Percentiles rank a stretch among this genome's conserved stretches.
Evolutionary conservation across 2,888 invertebrate genomes (phyloP).

Genomic region (Meandrusa payeni): DNA sequence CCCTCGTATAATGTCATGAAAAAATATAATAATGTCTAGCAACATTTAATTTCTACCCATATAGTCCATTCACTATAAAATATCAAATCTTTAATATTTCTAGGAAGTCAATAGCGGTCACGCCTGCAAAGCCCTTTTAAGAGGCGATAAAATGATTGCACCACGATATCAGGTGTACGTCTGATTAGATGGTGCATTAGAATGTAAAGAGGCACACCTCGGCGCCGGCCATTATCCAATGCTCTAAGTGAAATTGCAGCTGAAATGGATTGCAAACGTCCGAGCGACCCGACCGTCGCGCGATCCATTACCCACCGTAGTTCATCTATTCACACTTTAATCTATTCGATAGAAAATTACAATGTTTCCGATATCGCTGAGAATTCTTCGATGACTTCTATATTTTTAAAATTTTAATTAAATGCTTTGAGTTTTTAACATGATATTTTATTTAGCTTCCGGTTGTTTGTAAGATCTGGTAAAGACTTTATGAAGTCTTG

Average conservation of each 20-base stretch:
- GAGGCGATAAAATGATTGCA: constrained; percentile 5
- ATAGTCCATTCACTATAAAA: too few relatives aligned
- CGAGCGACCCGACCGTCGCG: constrained; percentile 41
- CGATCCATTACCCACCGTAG: constrained; percentile 50
- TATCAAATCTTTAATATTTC: too few relatives aligned
- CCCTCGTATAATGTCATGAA: too few relatives aligned
- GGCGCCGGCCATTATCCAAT: constrained; percentile 41
- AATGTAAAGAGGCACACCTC: constrained; percentile 53
- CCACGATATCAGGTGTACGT: constrained; percentile 16
- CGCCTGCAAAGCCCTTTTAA: background rate
- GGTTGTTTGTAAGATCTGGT: too few relatives aligned
- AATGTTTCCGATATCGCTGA: constrained; percentile 11
- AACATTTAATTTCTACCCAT: too few relatives aligned
- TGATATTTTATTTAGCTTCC: too few relatives aligned
- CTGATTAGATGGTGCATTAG: constrained; percentile 40
- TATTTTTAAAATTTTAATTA: constrained; percentile 2
- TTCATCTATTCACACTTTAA: constrained; percentile 26
- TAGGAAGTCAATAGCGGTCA: too few relatives aligned
- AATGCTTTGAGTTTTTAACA: background rate
- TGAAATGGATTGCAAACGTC: constrained; percentile 57
- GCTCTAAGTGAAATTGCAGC: constrained; percentile 48
- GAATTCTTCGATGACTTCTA: constrained; percentile 6
- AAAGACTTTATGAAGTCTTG: too few relatives aligned
- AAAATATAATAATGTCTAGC: too few relatives aligned
- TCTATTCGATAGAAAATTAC: constrained; percentile 16